These are phyloP conservation scores for Leucosticte australis DNA, from an alignment of 2,113 vertebrate species.

Conservation along the genomic window DNA sequence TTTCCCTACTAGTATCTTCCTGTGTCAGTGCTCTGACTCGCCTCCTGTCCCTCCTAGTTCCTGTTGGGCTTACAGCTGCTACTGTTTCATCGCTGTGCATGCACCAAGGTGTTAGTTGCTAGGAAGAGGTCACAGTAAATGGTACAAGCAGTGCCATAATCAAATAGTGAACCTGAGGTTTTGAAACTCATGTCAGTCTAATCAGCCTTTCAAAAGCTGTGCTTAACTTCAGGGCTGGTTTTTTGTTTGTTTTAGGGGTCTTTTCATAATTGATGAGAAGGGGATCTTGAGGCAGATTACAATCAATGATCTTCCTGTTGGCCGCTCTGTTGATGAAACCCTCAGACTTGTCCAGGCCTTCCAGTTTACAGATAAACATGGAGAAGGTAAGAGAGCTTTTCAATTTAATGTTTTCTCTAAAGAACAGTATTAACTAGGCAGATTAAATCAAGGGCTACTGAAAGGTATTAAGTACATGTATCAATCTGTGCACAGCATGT, in stretches of 20 bases:
- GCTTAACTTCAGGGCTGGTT: not conserved
- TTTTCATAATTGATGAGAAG: slow-evolving; percentile 95
- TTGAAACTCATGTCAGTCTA: not conserved
- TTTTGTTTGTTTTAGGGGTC: slow-evolving; percentile 76
- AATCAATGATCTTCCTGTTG: slow-evolving; percentile 97
- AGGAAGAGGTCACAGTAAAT: not conserved
- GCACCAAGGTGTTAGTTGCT: not conserved
- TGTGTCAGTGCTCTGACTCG: not conserved
- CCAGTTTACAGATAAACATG: slow-evolving; percentile 96
- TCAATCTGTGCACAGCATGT: not conserved
- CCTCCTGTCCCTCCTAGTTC: not conserved
- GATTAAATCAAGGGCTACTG: not conserved
- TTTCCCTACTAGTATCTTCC: not conserved
- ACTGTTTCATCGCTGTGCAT: not conserved
- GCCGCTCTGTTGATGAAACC: slow-evolving; percentile 94
- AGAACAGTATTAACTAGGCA: not conserved
- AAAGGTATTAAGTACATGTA: not conserved
- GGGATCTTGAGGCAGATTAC: slow-evolving; percentile 96
- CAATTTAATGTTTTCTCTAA: not conserved
- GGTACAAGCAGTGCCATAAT: not conserved
- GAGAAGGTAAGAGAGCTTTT: slow-evolving; percentile 85
- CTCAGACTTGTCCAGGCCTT: slow-evolving; percentile 94
- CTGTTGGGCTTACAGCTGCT: not conserved
- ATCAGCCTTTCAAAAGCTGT: not conserved
- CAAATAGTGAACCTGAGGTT: not conserved